Evolutionary conservation across 2,888 invertebrate species (phyloP), one percentile per base, ranked within the genome.

Genomic region (Encarsia formosa): DNA sequence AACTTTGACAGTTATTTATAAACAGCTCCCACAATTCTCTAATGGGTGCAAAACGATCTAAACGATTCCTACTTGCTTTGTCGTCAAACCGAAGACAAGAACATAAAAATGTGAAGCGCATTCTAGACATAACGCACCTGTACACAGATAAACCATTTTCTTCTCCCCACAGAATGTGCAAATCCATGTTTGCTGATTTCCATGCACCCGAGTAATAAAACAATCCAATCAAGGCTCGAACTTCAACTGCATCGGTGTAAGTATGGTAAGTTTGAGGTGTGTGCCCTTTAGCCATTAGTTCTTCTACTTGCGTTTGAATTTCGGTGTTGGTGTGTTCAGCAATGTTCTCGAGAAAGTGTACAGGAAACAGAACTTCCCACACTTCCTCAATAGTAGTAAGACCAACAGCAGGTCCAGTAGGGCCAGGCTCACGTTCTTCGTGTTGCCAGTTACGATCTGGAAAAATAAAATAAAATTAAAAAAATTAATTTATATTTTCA

Each of bases 121-220:
- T 19, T 47, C 29, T n/a, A 2, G 45, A 5, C 58, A 60, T 57
- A 11, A 58, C 55, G 37, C 47, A 57, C 29, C 53, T 37, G 26
- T 58, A 60, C 26, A 57, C 51, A 2, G 31, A 46, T 29, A 55
- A 34, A 29, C 58, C 56, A 23, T 52, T 56, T 43, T 51, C 41
- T 11, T 44, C 35, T 22, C 46, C 45, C 56, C 58, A 59, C 19
- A 57, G 38, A n/a, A 49, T 22, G 16, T 55, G 9, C 11, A 16
- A 40, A 52, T 47, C 23, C 11, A 58, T 49, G 8, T 45, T 6
- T 37, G n/a, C 1, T 11, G 50, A 49, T 42, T 59, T 59, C 54
- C 59, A 59, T 2, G 22, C 1, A 13, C 49, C 54, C 9, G 11
- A 18, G 38, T 58, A 40, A 44, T n/a, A n/a, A n/a, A n/a, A n/a